Conservation (phyloP, 2,888 invertebrate genomes). For the Heliconius ethilla region DNA sequence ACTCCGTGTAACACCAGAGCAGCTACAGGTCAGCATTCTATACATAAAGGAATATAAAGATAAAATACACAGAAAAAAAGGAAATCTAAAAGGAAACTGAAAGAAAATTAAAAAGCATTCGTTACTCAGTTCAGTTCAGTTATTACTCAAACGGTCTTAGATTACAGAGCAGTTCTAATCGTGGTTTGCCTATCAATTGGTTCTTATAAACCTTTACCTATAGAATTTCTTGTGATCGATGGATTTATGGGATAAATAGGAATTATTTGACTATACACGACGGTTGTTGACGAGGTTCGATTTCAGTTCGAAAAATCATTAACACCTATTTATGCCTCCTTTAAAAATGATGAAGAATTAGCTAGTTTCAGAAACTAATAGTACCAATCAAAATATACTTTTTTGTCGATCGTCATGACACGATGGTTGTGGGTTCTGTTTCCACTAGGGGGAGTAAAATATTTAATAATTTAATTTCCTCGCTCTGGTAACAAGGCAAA, state of each 20-base stretch:
- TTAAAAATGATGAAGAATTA: too few relatives aligned
- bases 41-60: neutral
- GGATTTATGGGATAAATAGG: neutral
- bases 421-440: too few relatives aligned
- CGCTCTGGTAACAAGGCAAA: too few relatives aligned
- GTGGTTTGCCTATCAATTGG: conserved; percentile 4
- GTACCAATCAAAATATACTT: too few relatives aligned
- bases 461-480: too few relatives aligned
- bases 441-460: too few relatives aligned
- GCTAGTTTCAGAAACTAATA: too few relatives aligned
- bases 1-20: too few relatives aligned
- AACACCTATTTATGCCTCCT: too few relatives aligned
- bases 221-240: neutral
- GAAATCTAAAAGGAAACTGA: neutral
- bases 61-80: neutral
- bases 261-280: neutral
- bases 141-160: conserved; percentile 13
- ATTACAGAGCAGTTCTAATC: conserved; percentile 2
- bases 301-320: neutral
- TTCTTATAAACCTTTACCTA: neutral
- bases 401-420: too few relatives aligned
- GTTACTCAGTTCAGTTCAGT: too few relatives aligned
- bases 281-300: neutral
- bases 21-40: too few relatives aligned
- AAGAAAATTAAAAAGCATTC: neutral